Base-by-base conservation (phyloP, 2,113 vertebrate genomes). In the Pithys albifrons region DNA sequence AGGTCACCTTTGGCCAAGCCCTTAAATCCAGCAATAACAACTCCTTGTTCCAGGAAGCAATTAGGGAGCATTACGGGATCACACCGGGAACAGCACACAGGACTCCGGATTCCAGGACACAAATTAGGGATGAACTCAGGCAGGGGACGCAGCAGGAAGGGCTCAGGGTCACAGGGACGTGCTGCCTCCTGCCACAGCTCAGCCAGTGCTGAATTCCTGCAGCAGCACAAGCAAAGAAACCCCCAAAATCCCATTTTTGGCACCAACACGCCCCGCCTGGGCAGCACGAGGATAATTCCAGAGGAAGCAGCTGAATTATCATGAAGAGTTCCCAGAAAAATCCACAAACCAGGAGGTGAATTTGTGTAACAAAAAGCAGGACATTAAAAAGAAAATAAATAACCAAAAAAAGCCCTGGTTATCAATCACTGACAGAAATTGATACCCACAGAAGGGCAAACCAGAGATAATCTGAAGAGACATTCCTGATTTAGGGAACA, bases 371-470 rank as follows among this genome's bases (percentile, higher is more conserved):
- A 8, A 49, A 49, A 19, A 5, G 52, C 29, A 37, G 51, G 28
- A 31, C 14, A 1, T 2, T 8, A 20, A 54, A 54, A 48, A 3
- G 5, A 14, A 14, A 52, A 43, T 4, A 67, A 67, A 67, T 11
- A 25, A 24, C 65, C 43, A 23, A 24, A 24, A 43, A 59, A 57
- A 12, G 9, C 18, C 6, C 31, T 12, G 54, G 28, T 16, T 29
- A 22, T 10, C 11, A 48, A 71, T 1, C 31, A 7, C 17, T 0
- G 2, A n/a, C 16, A n/a, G 11, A 46, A 49, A 41, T 0, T 1
- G 3, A 43, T 37, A 18, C 16, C 25, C 39, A 33, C 46, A 16
- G 39, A 3, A 35, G 49, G 58, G 31, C n/a, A 39, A 64, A 59
- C 10, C 18, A 9, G 45, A 31, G 19, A 20, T 7, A 22, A n/a